These are phyloP conservation scores for Agrilus planipennis DNA, from an alignment of 1,140 invertebrate species.

Conservation along the genomic window DNA sequence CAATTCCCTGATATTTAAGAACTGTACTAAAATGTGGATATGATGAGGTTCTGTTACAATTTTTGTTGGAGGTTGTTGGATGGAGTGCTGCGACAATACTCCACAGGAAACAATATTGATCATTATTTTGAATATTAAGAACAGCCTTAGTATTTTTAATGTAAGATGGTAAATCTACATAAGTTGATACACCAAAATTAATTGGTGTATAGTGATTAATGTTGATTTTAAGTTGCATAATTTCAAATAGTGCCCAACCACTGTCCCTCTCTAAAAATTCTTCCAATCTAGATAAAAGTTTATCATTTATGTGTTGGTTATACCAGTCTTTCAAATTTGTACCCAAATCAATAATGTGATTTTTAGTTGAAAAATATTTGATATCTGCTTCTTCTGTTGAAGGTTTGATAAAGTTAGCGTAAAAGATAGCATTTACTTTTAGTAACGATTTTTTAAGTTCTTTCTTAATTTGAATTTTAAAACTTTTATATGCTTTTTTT, in stretches of 20 bases:
- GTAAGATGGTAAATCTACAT: slow-evolving; percentile 7
- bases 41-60: slow-evolving; percentile 5
- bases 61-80: slow-evolving; percentile 2
- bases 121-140: slow-evolving; percentile 14
- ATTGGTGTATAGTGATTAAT: slow-evolving; percentile 24
- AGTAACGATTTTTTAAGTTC: background rate
- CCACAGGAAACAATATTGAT: slow-evolving; percentile 17
- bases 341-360: slow-evolving; percentile 8
- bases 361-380: slow-evolving; percentile 11
- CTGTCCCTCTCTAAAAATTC: slow-evolving; percentile 27
- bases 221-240: slow-evolving; percentile 18
- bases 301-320: slow-evolving; percentile 4
- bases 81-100: slow-evolving; percentile 11
- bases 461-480: slow-evolving; percentile 4
- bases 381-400: background rate
- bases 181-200: slow-evolving; percentile 4
- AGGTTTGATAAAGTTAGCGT: slow-evolving; percentile 10
- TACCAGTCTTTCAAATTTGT: slow-evolving; percentile 13
- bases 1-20: slow-evolving; percentile 10
- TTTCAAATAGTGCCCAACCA: slow-evolving; percentile 26
- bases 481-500: slow-evolving; percentile 7
- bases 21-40: slow-evolving; percentile 10
- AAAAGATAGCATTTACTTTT: slow-evolving; percentile 12
- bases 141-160: slow-evolving; percentile 6
- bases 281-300: slow-evolving; percentile 13